Conservation (phyloP, 2,113 vertebrate genomes). For the cattle (Bos taurus) region DNA sequence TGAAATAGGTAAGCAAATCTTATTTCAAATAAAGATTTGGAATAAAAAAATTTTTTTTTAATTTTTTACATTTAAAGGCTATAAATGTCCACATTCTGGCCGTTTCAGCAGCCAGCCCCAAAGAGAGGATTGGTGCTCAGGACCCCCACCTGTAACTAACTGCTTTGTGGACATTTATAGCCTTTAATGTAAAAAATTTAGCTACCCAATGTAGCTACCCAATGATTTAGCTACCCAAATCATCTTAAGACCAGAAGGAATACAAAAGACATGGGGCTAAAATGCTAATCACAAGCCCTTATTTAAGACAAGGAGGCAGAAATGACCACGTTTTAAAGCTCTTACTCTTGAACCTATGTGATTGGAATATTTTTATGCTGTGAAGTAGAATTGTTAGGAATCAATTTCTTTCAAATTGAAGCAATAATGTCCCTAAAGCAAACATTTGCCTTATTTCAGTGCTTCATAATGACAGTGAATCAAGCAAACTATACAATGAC, state of each 20-base stretch:
- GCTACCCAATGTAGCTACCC: no score
- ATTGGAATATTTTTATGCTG: constrained; percentile 2
- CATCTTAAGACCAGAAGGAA: not conserved
- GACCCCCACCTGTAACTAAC: no score
- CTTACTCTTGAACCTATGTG: not conserved
- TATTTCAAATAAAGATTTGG: not conserved
- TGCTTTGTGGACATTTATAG: no score
- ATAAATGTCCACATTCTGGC: no score
- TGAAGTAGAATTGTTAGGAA: constrained; percentile 37
- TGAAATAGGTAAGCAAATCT: not conserved
- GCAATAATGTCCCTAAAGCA: constrained; percentile 23
- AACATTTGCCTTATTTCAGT: constrained; percentile 61
- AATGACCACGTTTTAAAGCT: constrained; percentile 10
- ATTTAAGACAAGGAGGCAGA: not conserved
- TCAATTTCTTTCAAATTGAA: constrained; percentile 51
- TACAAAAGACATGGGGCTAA: not conserved
- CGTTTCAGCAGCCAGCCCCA: no score
- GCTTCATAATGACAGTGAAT: constrained; percentile 50
- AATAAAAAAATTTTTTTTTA: not conserved
- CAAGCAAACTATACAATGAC: constrained; percentile 53
- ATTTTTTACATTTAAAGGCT: no score
- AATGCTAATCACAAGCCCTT: not conserved
- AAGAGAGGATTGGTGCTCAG: no score
- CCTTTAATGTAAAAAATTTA: no score
- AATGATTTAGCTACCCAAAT: not conserved